Base-by-base conservation (phyloP, 2,113 vertebrate species). In the Corythaixoides concolor region DNA sequence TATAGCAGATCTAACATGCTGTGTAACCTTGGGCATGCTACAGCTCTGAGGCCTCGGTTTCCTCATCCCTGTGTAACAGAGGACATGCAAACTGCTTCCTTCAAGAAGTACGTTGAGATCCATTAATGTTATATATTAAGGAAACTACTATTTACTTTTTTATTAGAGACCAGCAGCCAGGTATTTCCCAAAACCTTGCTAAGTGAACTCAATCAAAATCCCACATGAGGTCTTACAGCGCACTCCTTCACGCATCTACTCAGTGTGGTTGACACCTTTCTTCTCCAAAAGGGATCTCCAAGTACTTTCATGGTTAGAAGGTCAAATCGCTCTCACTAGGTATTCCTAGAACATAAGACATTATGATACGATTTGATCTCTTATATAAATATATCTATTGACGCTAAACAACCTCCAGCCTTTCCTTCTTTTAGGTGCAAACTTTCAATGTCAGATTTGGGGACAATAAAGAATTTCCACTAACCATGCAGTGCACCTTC, bases 181-280 rank as follows among this genome's bases (percentile, higher is more conserved):
- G 8, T 60, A 50, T 68, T 77, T 82, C 37, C 21, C 32, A 43
- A 41, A 49, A 53, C 21, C 15, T 53, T 4, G 0, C 15, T 43
- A 55, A 78, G 18, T 28, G 24, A 58, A 56, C 28, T 12, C 10
- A 70, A 27, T 11, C 27, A 50, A 70, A 90, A 62, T 50, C 45
- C n/a, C 35, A 66, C 20, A 59, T 13, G 41, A 67, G 41, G 13
- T 21, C 32, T 43, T n/a, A n/a, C 18, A 43, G n/a, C 39, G 32
- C 2, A 0, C 5, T 87, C 16, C 37, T 88, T 52, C 2, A 0
- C 35, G 21, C 22, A 33, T 32, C 22, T 21, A 23, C 22, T 72
- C 35, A 28, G 22, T 12, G 19, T 52, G 11, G 28, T 33, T 1
- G 0, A 19, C 8, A 11, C 18, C 41, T 11, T 62, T 52, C 55